Evolutionary conservation across 1,140 invertebrate species (phyloP), one percentile per base, ranked within the genome.

Genomic region (Sinella curviseta): DNA sequence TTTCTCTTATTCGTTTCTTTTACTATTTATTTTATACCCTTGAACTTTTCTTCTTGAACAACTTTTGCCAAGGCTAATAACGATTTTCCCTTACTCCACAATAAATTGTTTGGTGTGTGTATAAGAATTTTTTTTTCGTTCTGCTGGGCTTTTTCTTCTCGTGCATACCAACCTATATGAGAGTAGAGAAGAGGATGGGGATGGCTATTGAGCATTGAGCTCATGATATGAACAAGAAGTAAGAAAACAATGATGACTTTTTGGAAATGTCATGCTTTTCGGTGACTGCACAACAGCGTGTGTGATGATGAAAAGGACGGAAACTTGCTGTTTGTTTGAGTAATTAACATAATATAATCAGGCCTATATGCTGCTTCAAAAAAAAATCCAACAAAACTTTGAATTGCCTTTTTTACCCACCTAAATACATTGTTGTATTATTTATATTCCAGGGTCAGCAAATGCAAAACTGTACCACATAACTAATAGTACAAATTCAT

Each of bases 21-120:
- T 12, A 16, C 57, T 12, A 12, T 65, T 65, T 65, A 26, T 26
- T 65, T 33, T 33, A 70, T 70, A 70, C 65, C 65, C 65, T 70
- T 70, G 65, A 70, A 70, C 65, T 70, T 70, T 70, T 70, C 65
- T 70, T 70, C 28, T 65, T 31, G 28, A 70, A n/a, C 16, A 4
- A n/a, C 65, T 70, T 70, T 33, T 70, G 65, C 30, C 65, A 70
- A 70, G 65, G 65, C 65, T 70, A 70, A 31, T 70, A 70, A 70
- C 65, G 31, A 70, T 70, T 70, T 33, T 70, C 65, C 24, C 65
- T 33, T 65, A 20, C 39, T 48, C 8, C 39, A 48, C 39, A 48
- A 48, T 48, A 48, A 48, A 48, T 48, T 48, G 8, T n/a, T n/a
- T n/a, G n/a, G n/a, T n/a, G n/a, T n/a, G n/a, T 48, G 39, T 48